Conservation (phyloP, 2,888 invertebrate species). For the Amorpha juglandis region DNA sequence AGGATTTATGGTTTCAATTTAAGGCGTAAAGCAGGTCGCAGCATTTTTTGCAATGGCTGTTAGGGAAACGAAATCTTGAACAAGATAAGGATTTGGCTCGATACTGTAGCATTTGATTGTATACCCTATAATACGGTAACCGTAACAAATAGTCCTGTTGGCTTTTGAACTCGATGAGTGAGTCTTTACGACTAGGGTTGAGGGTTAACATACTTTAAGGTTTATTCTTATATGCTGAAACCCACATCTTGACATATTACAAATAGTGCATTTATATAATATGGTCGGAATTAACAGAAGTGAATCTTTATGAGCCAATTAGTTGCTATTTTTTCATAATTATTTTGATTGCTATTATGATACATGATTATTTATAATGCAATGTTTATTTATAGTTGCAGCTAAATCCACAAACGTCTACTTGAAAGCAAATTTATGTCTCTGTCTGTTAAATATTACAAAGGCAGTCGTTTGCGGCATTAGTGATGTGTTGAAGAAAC, state of each 20-base stretch:
- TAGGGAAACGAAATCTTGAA: conserved; percentile 25
- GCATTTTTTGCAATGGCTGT: conserved; percentile 26
- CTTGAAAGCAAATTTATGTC: neutral
- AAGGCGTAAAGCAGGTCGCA: neutral
- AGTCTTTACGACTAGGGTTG: conserved; percentile 64
- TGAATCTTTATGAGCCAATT: neutral
- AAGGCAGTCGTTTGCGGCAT: conserved; percentile 40
- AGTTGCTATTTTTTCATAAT: no score
- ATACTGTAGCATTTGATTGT: conserved; percentile 55
- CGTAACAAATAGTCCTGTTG: conserved; percentile 71
- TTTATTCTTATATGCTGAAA: conserved; percentile 1
- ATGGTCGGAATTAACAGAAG: neutral
- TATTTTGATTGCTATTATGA: no score
- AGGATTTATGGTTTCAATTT: no score
- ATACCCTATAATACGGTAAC: conserved; percentile 54
- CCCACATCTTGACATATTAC: conserved; percentile 18
- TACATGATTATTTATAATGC: no score
- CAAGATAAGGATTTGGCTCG: conserved; percentile 34
- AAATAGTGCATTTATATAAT: no score
- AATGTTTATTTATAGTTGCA: neutral
- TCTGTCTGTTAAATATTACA: neutral
- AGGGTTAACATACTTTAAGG: conserved; percentile 12
- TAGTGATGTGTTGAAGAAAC: conserved; percentile 66
- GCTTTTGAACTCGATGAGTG: conserved; percentile 81
- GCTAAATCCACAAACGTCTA: neutral